A percentile compares a stretch with the other conserved stretches of the same genome.
phyloP scores from a whole-genome alignment of 2,797 vertebrate genomes.

The Prunella strophiata region DNA sequence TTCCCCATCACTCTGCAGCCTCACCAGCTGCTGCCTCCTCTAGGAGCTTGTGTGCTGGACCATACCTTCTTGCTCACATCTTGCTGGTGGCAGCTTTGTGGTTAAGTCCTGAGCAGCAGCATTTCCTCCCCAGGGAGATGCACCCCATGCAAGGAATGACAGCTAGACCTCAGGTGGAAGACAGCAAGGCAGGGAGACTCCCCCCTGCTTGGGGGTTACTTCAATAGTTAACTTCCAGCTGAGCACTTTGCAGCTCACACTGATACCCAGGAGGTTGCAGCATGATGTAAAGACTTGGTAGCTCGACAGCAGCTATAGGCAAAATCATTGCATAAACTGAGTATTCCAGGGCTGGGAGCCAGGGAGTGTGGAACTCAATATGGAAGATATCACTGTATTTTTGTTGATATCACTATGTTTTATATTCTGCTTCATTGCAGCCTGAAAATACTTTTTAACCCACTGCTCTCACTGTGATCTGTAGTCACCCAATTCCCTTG shows the following conservation, averaged over 20 bases:
- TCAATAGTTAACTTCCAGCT: not conserved
- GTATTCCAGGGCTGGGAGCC: not conserved
- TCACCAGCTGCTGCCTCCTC: not conserved
- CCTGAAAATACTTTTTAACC: not conserved
- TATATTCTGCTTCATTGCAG: not conserved
- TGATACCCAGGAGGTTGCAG: not conserved
- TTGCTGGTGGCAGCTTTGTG: not conserved
- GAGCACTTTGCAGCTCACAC: not conserved
- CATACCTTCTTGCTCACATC: not conserved
- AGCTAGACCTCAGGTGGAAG: not conserved
- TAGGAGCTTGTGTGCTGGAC: not conserved
- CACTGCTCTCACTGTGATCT: not conserved
- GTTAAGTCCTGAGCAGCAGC: not conserved
- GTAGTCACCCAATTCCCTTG: not conserved
- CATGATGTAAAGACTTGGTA: not conserved
- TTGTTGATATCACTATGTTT: not conserved
- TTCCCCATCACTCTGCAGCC: accelerated
- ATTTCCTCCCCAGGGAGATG: not conserved
- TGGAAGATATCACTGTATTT: not conserved
- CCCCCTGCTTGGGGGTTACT: not conserved
- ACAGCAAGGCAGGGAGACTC: not conserved
- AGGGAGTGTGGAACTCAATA: not conserved
- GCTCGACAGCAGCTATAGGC: not conserved
- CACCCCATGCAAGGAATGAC: not conserved
- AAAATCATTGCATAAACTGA: not conserved